A percentile compares a stretch with the other conserved stretches of the same genome.
These are phyloP conservation scores for Anhinga rufa DNA, from an alignment of 2,113 vertebrate genomes.

Conservation along the genomic window DNA sequence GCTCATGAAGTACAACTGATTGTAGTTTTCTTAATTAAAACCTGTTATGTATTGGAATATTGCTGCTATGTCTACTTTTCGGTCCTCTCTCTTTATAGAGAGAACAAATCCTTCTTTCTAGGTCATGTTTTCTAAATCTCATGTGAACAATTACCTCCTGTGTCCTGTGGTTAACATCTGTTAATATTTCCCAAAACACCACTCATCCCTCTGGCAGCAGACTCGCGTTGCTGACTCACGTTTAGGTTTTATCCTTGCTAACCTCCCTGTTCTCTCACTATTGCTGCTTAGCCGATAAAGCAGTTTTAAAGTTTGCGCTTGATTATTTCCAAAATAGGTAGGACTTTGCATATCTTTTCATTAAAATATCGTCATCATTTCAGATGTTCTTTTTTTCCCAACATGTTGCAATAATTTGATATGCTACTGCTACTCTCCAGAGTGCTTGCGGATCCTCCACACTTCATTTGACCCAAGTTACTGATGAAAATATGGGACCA, in stretches of 20 bases:
- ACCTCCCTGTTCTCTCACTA: neutral
- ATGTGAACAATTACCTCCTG: constrained; percentile 10
- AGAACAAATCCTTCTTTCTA: neutral
- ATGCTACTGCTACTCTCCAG: neutral
- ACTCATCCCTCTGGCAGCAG: constrained; percentile 2
- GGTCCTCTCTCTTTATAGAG: neutral
- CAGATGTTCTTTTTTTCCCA: rapidly evolving
- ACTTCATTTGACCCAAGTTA: rapidly evolving
- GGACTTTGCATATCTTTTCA: neutral
- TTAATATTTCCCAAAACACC: neutral
- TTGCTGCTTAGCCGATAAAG: neutral
- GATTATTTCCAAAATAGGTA: neutral
- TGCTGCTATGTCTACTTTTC: neutral
- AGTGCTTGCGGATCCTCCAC: neutral
- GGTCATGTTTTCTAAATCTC: neutral
- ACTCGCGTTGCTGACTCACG: neutral
- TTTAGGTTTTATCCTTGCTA: neutral
- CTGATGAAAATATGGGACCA: neutral
- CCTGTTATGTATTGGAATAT: neutral
- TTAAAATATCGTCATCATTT: neutral
- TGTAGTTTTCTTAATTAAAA: neutral
- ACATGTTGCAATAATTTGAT: neutral
- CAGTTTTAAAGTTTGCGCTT: neutral
- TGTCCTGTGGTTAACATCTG: constrained; percentile 50
- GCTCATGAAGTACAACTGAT: neutral